Percentiles rank a stretch among this genome's conserved stretches.
phyloP scores from a whole-genome alignment of 1,140 invertebrate species.

The Leptinotarsa lineolata region DNA sequence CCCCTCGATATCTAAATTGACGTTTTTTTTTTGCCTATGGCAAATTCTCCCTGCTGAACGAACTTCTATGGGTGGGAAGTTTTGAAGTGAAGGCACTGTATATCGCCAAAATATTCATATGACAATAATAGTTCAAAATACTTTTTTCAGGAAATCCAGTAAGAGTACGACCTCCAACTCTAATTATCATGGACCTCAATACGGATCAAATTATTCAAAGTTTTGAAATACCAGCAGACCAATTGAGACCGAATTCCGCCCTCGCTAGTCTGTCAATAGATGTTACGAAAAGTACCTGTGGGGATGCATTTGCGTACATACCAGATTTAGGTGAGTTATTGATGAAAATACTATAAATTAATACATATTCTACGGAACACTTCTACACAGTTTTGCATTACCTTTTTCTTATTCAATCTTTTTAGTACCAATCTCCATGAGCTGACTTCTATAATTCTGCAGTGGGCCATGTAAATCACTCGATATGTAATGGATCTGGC shows the following conservation, averaged over 20 bases:
- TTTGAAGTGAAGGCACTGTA: too few species aligned
- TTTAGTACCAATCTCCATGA: not conserved
- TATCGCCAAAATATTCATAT: too few species aligned
- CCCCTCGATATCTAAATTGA: too few species aligned
- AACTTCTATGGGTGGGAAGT: too few species aligned
- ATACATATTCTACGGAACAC: too few species aligned
- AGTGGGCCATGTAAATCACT: too few species aligned
- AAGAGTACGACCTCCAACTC: slow-evolving; percentile 62
- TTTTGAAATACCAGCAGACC: slow-evolving; percentile 56
- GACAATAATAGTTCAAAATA: too few species aligned
- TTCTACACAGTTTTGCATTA: not conserved
- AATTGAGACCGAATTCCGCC: slow-evolving; percentile 53
- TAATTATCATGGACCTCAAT: slow-evolving; percentile 70
- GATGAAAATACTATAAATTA: not conserved
- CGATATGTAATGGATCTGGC: too few species aligned
- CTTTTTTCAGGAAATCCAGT: slow-evolving; percentile 60
- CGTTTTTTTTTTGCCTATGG: too few species aligned
- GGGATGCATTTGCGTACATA: slow-evolving; percentile 71
- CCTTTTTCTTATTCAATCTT: not conserved
- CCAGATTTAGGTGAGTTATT: slow-evolving; percentile 61
- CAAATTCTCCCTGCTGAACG: too few species aligned
- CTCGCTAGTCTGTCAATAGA: slow-evolving; percentile 71
- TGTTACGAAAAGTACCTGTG: slow-evolving; percentile 62
- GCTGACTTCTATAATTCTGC: too few species aligned
- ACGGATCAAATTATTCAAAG: slow-evolving; percentile 59